Conservation (phyloP, 2,113 vertebrate species). For the Eulemur rufifrons region DNA sequence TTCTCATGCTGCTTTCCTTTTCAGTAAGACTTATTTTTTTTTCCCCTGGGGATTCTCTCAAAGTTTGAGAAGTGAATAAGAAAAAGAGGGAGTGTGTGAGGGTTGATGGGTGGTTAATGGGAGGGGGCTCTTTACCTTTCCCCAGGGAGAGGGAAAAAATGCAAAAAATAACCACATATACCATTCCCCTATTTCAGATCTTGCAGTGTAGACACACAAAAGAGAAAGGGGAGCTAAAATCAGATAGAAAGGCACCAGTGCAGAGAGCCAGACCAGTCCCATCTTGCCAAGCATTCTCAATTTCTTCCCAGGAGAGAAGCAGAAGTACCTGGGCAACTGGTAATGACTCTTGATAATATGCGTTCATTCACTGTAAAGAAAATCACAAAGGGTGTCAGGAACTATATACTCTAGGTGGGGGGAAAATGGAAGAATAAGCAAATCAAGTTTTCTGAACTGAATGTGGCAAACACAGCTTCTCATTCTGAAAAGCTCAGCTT, state of each 20-base stretch:
- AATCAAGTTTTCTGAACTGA: background rate
- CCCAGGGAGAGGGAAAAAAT: background rate
- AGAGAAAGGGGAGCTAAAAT: background rate
- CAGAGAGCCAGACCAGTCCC: background rate
- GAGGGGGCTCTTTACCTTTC: background rate
- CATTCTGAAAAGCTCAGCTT: background rate
- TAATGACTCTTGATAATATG: background rate
- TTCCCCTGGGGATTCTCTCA: background rate
- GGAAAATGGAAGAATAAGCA: background rate
- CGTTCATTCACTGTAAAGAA: background rate
- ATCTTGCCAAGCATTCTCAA: background rate
- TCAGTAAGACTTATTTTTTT: background rate
- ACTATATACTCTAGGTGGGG: background rate
- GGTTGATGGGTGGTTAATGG: background rate
- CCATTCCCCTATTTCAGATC: background rate
- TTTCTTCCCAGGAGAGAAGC: background rate
- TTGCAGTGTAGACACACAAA: background rate
- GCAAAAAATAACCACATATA: background rate
- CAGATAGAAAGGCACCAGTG: background rate
- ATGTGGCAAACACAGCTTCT: background rate
- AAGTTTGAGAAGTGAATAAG: constrained; percentile 29
- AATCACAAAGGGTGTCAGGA: background rate
- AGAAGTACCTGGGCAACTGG: background rate
- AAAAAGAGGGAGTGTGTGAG: background rate
- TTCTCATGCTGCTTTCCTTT: constrained; percentile 20